Conservation (phyloP, 2,113 vertebrate species). For the Centropristis striata region DNA sequence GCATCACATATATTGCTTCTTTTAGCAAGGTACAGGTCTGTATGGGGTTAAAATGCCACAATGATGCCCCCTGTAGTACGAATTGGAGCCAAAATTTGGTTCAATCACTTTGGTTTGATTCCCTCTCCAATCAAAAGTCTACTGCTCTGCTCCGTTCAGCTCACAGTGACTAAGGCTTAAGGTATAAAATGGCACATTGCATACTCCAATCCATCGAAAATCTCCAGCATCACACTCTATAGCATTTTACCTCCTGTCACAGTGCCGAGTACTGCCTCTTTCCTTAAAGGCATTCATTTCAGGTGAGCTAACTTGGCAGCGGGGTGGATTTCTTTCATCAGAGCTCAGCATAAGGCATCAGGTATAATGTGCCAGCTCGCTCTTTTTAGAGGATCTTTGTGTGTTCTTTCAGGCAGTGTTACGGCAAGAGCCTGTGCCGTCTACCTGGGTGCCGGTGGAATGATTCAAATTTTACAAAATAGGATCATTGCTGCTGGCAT, state of each 20-base stretch:
- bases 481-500: slow-evolving; percentile 70
- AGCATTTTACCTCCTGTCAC: slow-evolving; percentile 58
- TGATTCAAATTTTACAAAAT: slow-evolving; percentile 78
- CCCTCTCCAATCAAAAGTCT: slow-evolving; percentile 66
- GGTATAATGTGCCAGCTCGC: slow-evolving; percentile 58
- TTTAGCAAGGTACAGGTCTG: background rate
- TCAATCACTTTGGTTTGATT: slow-evolving; percentile 43
- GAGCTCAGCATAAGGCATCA: slow-evolving; percentile 68
- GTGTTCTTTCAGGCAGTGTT: slow-evolving; percentile 57
- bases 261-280: slow-evolving; percentile 44
- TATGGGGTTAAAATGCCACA: slow-evolving; percentile 19
- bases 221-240: slow-evolving; percentile 49
- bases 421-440: slow-evolving; percentile 45
- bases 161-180: slow-evolving; percentile 42
- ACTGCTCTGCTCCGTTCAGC: slow-evolving; percentile 39
- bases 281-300: slow-evolving; percentile 70
- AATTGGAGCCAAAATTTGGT: slow-evolving; percentile 30
- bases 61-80: slow-evolving; percentile 15
- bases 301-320: slow-evolving; percentile 72
- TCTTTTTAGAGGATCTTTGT: slow-evolving; percentile 65
- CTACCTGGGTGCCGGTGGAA: slow-evolving; percentile 68
- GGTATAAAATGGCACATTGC: slow-evolving; percentile 48
- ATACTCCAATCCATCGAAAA: slow-evolving; percentile 54
- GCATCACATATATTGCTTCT: background rate
- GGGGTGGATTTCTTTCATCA: slow-evolving; percentile 72